Evolutionary conservation across 2,797 vertebrate species (phyloP), one percentile per base, ranked within the genome.

Genomic region (Falco berigora): DNA sequence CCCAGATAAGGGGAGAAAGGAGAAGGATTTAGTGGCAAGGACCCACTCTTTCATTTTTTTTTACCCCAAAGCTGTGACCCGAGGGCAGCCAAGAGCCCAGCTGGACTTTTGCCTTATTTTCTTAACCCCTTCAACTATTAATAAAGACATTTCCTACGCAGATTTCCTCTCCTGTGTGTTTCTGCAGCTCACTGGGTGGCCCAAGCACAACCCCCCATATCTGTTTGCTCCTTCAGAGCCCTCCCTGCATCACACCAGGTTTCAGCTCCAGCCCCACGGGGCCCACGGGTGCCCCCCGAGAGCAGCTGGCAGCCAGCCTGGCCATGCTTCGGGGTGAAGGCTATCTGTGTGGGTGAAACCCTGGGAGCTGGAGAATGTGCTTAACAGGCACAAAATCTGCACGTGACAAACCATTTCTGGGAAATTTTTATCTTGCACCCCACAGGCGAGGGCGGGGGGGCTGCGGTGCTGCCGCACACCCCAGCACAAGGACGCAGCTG

Each of bases 331-430:
- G 4, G 47, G 81, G 36, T 40, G 69, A 69, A 15, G 66, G 15
- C 17, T 47, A 6, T 27, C n/a, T 12, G 28, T 0, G 34, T 2
- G 68, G 56, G 25, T 18, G 46, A 27, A 47, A 24, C 36, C 30
- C 64, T 2, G 1, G 24, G 34, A n/a, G 38, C 23, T 2, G 1
- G 42, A 42, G n/a, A 61, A n/a, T 6, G 1, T 0, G 4, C 12
- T 66, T 90, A 90, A 93, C 90, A 2, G 1, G 4, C 13, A 40
- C 56, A 18, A 36, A 5, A 95, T 47, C 89, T n/a, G 32, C 28
- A 7, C 5, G 5, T 5, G 8, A 30, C 14, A 1, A 3, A 3
- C 28, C 4, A 2, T 4, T 96, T 94, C 93, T 64, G 44, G 36
- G 96, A 96, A 96, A 34, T 6, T 23, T 12, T 95, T 96, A 92